Evolutionary conservation across 2,888 invertebrate species (phyloP), one percentile per base, ranked within the genome.

Genomic region (Scaptomyza reducta): DNA sequence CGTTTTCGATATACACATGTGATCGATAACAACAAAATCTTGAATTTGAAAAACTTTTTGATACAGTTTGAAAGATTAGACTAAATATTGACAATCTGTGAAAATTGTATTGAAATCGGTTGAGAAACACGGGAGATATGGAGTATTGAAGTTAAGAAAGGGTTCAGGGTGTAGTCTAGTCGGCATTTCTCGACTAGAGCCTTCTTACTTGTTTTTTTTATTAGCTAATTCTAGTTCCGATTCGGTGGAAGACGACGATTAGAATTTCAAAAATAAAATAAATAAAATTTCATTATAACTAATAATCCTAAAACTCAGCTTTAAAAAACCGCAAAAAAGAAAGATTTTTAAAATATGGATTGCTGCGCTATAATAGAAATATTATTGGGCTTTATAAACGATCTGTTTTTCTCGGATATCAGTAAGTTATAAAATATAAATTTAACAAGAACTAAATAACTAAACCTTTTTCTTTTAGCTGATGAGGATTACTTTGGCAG

Each of bases 381-480:
- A 50, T 51, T 78, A 13, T 18, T 70, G 29, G 68, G 54, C 1
- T 81, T 81, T 25, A 40, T 81, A 6, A 81, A 81, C 44, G 81
- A 79, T 55, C 10, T 81, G 27, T 73, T 79, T 46, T 81, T 79
- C 40, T 79, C 79, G 42, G 70, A 79, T 46, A 74, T 76, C 49
- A 76, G 74, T 78, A 57, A 68, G 63, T 53, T 6, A 9, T 29
- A 18, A 4, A n/a, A 6, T 27, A 50, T 6, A 10, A 29, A 5
- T 7, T 45, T 14, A n/a, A 2, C 4, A 14, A n/a, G 10, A 18
- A 10, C 25, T 31, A 3, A 22, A 29, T 11, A 25, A 45, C 46
- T 60, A 27, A 27, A 1, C 27, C 27, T 27, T 25, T 31, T 31
- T 33, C 4, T 33, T 33, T 33, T 33, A 80, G 84, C 81, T 49